Evolutionary conservation across 2,113 vertebrate genomes (phyloP).

Genomic region (Pygoscelis antarcticus): DNA sequence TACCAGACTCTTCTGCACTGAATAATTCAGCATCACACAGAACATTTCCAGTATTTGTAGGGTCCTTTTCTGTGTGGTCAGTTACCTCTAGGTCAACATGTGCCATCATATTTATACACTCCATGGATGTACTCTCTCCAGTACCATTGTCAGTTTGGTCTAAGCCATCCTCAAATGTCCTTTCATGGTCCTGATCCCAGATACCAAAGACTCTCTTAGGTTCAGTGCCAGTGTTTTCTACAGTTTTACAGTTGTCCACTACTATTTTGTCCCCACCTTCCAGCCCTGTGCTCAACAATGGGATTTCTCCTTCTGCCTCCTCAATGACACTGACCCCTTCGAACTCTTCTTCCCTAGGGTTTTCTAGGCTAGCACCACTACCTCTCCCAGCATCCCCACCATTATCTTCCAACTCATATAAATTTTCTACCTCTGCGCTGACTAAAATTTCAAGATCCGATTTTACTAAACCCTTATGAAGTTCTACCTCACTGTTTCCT

Average conservation of each 20-base stretch:
- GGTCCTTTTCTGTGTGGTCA: not conserved
- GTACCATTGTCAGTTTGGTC: not conserved
- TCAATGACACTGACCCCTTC: not conserved
- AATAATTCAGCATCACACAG: not conserved
- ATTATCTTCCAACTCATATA: not conserved
- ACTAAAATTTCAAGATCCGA: not conserved
- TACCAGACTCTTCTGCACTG: conserved; percentile 21
- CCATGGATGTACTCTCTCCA: not conserved
- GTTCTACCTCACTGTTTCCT: conserved; percentile 18
- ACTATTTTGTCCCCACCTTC: not conserved
- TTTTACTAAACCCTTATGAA: not conserved
- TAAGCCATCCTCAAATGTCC: not conserved
- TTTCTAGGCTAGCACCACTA: not conserved
- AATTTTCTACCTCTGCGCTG: not conserved
- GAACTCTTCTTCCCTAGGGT: not conserved
- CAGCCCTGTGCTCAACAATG: not conserved
- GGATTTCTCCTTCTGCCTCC: not conserved
- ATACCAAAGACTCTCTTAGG: not conserved
- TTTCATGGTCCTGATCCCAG: not conserved
- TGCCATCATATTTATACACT: not conserved
- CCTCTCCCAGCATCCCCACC: not conserved
- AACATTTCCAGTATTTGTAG: not conserved
- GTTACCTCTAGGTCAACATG: not conserved
- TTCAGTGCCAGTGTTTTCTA: not conserved
- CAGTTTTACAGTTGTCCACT: not conserved